Percentiles rank a stretch among this genome's conserved stretches.
These are phyloP conservation scores for Ochotona princeps DNA, from an alignment of 2,113 vertebrate species.

Conservation along the genomic window DNA sequence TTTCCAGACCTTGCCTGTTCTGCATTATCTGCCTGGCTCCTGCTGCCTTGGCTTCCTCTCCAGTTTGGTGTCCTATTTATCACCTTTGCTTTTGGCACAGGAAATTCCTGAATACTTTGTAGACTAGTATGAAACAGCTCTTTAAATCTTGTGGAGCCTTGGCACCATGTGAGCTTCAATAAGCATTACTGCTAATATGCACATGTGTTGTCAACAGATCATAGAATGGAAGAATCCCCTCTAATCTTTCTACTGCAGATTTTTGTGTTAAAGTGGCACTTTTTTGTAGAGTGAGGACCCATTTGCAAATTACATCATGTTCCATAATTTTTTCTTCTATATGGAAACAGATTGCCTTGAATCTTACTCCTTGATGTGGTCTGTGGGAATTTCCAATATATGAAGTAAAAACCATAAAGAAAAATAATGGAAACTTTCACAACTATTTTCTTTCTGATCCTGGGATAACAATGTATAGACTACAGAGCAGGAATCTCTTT, in stretches of 20 bases:
- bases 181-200: neutral
- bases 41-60: neutral
- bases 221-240: neutral
- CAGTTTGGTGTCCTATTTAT: neutral
- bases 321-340: neutral
- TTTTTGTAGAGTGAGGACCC: neutral
- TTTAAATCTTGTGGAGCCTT: neutral
- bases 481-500: neutral
- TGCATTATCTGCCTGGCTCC: neutral
- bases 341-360: neutral
- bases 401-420: neutral
- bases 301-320: constrained; percentile 4
- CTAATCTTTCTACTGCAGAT: neutral
- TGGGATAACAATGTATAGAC: neutral
- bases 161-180: neutral
- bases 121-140: neutral
- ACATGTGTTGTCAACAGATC: neutral
- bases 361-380: neutral
- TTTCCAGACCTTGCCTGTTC: neutral
- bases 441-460: neutral
- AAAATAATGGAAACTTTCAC: neutral
- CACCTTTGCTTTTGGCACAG: constrained; percentile 9
- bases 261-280: neutral
- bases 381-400: neutral
- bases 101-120: constrained; percentile 10